Evolutionary conservation across 2,113 vertebrate species (phyloP).

Genomic region (Antechinus stuartii): DNA sequence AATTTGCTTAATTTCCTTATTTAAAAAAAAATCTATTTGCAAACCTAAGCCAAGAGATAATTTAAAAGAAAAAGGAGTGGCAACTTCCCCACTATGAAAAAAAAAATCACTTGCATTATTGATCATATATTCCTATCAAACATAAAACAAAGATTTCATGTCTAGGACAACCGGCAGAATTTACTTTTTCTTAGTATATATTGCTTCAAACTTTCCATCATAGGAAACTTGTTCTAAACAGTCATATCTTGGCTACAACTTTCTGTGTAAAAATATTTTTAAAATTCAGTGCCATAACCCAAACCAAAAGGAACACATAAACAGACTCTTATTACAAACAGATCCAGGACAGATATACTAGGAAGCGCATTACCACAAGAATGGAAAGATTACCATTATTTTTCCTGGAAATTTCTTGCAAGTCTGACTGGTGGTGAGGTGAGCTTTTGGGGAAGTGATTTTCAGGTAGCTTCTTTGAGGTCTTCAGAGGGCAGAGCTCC

Average conservation of each 20-base stretch:
- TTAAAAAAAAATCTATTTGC: not conserved
- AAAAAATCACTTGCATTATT: not conserved
- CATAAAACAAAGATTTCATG: not conserved
- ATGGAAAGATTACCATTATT: conserved; percentile 81
- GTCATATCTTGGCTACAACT: not conserved
- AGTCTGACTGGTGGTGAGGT: conserved; percentile 81
- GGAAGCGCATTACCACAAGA: not conserved
- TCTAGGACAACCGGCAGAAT: not conserved
- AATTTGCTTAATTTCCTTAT: not conserved
- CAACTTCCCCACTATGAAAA: not conserved
- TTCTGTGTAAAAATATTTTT: not conserved
- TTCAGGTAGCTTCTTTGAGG: conserved; percentile 85
- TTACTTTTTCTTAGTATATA: not conserved
- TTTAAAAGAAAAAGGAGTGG: not conserved
- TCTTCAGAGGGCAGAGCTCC: conserved; percentile 84
- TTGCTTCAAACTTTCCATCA: not conserved
- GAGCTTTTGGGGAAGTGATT: conserved; percentile 82
- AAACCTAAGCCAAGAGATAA: conserved; percentile 32
- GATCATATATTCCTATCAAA: not conserved
- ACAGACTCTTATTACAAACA: not conserved
- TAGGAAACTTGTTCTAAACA: not conserved
- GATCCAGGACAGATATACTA: not conserved
- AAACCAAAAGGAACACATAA: not conserved
- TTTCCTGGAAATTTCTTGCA: conserved; percentile 83
- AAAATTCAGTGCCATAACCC: not conserved